Evolutionary conservation across 2,797 vertebrate genomes (phyloP), one percentile per base, ranked within the genome.

Genomic region (Myotis myotis): DNA sequence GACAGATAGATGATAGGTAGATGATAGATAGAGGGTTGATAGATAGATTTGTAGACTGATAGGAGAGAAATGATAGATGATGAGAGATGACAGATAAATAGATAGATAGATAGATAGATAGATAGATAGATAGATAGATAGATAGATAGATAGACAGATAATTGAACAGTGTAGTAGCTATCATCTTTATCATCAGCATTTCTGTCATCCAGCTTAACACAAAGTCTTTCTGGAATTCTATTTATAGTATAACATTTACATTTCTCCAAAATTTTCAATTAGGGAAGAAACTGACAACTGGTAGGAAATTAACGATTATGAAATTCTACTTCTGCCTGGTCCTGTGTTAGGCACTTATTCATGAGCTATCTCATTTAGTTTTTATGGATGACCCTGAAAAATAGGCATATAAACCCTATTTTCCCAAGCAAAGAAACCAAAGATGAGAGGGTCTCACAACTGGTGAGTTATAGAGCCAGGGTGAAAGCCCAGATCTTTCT

Each of bases 221-320:
- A 90, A 49, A 85, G 87, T 70, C 23, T 87, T 88, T 47, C 81
- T 55, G 70, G 30, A 62, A 93, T 82, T 91, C 41, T 80, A 19
- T 71, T 79, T 64, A 12, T 53, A 44, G 10, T 70, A 44, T 13
- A 68, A 78, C 13, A 55, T 49, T 84, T 8, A 25, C 64, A 71
- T 75, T 33, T 13, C 47, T 87, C 80, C 36, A 51, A 91, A 49
- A 79, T 57, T 76, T 76, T 87, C 49, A 79, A 17, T 8, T 64
- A 55, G 16, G 22, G 9, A 89, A 74, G 49, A 79, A 93, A 89
- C 17, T 57, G 8, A 74, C 23, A 72, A 82, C 11, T 41, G 36
- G 28, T 85, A 60, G 4, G 16, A 82, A 89, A 53, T 41, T 57
- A 30, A 78, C 5, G 8, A 49, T 87, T 53, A 62, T 3, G 41